Percentiles rank a stretch among this genome's conserved stretches.
These are phyloP conservation scores for Murina feae DNA, from an alignment of 2,113 vertebrate genomes.

Conservation along the genomic window DNA sequence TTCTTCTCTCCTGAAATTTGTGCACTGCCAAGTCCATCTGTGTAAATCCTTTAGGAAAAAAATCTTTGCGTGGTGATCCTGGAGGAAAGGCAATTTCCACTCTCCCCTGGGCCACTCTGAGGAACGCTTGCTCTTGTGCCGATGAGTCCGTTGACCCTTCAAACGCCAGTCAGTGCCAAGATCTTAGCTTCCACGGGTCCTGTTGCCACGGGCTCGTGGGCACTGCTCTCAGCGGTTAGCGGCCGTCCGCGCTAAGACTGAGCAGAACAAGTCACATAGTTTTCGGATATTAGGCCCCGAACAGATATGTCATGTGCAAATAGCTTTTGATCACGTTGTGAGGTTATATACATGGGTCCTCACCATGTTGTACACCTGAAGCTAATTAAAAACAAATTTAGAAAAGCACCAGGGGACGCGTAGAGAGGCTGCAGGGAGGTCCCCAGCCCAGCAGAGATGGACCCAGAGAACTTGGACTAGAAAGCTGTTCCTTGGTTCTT, in stretches of 20 bases:
- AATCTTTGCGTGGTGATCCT: neutral
- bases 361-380: neutral
- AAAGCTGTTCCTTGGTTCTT: neutral
- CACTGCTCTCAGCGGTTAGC: fast-evolving
- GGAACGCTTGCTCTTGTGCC: neutral
- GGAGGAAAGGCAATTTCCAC: neutral
- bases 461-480: neutral
- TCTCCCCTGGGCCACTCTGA: neutral
- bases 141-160: neutral
- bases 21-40: neutral
- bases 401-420: fast-evolving
- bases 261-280: neutral
- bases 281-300: neutral
- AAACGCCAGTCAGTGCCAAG: neutral
- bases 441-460: fast-evolving
- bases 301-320: neutral
- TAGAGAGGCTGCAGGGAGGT: neutral
- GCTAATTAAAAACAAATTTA: neutral
- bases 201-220: neutral
- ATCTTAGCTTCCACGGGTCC: neutral
- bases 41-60: neutral
- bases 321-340: neutral
- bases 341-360: neutral
- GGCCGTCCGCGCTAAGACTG: neutral
- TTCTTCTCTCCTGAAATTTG: neutral